Evolutionary conservation across 2,113 vertebrate species (phyloP).

Genomic region (Tachysurus fulvidraco): DNA sequence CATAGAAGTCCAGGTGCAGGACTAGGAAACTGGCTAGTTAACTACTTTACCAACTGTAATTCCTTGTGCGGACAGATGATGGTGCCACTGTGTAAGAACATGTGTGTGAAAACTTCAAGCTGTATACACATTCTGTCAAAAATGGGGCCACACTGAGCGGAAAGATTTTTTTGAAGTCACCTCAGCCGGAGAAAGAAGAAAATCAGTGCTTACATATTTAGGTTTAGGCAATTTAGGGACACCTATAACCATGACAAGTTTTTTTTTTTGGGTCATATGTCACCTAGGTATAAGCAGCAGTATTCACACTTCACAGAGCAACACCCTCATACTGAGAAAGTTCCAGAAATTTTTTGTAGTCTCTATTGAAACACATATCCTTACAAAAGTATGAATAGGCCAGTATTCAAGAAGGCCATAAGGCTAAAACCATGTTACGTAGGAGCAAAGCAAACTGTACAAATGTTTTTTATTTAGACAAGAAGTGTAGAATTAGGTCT

Average conservation of each 20-base stretch:
- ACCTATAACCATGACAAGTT: no score
- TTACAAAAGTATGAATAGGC: neutral
- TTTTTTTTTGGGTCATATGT: neutral
- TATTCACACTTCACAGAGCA: neutral
- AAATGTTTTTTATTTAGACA: neutral
- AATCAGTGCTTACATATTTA: neutral
- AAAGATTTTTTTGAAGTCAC: neutral
- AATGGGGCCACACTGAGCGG: neutral
- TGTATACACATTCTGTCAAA: constrained; percentile 13
- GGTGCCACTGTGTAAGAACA: constrained; percentile 70
- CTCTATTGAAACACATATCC: neutral
- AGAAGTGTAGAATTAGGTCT: neutral
- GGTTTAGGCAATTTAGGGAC: neutral
- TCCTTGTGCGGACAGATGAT: constrained; percentile 67
- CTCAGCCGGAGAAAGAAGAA: neutral
- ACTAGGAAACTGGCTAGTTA: neutral
- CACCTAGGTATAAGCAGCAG: neutral
- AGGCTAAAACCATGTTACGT: neutral
- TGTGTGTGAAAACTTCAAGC: neutral
- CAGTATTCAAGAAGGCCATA: neutral
- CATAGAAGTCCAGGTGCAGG: neutral
- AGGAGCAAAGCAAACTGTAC: neutral
- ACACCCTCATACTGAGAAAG: neutral
- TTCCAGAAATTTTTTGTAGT: neutral
- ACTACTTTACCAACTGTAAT: constrained; percentile 48